Evolutionary conservation across 2,888 invertebrate genomes (phyloP), one percentile per base, ranked within the genome.

Genomic region (Drosophila flavopinicola): DNA sequence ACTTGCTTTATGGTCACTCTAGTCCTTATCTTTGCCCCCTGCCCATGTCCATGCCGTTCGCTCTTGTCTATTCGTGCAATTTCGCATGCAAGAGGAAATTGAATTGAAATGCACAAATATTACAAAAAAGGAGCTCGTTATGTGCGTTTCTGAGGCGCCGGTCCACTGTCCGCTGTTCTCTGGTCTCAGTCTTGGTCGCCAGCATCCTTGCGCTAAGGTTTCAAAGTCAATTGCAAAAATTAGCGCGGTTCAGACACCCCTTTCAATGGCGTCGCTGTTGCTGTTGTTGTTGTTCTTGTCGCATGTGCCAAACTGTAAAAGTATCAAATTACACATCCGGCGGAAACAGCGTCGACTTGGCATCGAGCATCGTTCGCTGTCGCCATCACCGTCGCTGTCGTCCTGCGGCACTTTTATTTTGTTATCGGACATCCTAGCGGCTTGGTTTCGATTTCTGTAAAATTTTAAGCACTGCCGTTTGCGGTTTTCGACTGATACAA

Each of bases 301-400:
- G 76, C 48, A 39, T 66, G 63, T 76, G 78, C 58, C 64, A 70
- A 80, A 74, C 76, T 73, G 84, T 76, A 75, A 83, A 88, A 88
- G 85, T 88, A 88, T 88, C 88, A 87, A 88, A 88, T 88, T 88
- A 88, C 88, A 86, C 80, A 74, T 88, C 88, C 88, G 87, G 74
- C 88, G 88, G 88, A 88, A 88, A 85, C 79, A 66, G 69, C 80
- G 69, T 54, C 65, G 65, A 65, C 76, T 63, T 56, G 59, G 42
- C 57, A 64, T 60, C 64, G 66, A 63, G 30, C 54, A 60, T 42
- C 42, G 57, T 44, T 44, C 10, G 53, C 53, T 54, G 49, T 33
- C 51, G 63, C 25, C 49, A 44, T 61, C 53, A 38, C 63, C 59
- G 60, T 67, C 76, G 63, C 25, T 66, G 59, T 74, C 70, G 54